Percentiles rank a stretch among this genome's conserved stretches.
These are phyloP conservation scores for Melinaea marsaeus DNA, from an alignment of 2,888 invertebrate species.

Conservation along the genomic window DNA sequence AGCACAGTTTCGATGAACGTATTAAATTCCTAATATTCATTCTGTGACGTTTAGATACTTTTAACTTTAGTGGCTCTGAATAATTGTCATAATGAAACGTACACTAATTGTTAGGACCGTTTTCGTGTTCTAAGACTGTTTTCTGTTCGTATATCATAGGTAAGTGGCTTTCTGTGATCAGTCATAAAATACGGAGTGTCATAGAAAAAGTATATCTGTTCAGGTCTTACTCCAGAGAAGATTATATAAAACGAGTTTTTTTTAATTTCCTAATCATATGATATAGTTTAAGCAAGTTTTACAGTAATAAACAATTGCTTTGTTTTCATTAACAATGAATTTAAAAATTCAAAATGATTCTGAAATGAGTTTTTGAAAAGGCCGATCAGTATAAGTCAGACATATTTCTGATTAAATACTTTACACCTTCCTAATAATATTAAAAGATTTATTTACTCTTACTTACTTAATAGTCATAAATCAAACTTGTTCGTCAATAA, in stretches of 20 bases:
- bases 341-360: too few species aligned
- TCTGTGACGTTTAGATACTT: constrained; percentile 49
- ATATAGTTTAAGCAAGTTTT: background rate
- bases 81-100: constrained; percentile 55
- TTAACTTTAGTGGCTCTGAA: constrained; percentile 42
- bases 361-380: too few species aligned
- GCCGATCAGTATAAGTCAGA: too few species aligned
- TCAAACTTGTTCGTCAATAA: too few species aligned
- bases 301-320: background rate
- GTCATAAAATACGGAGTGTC: constrained; percentile 5
- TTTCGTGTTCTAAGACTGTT: constrained; percentile 30
- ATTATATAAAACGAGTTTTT: background rate
- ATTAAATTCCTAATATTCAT: constrained; percentile 31
- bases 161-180: constrained; percentile 22
- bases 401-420: too few species aligned
- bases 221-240: background rate
- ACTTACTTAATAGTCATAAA: too few species aligned
- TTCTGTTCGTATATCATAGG: constrained; percentile 21
- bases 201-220: background rate
- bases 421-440: too few species aligned
- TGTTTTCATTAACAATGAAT: background rate
- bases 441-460: too few species aligned
- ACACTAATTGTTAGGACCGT: constrained; percentile 56
- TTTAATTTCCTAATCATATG: background rate
- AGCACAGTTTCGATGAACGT: constrained; percentile 1